Base-by-base conservation (phyloP, 2,113 vertebrate species). In the Nothoprocta perdicaria region DNA sequence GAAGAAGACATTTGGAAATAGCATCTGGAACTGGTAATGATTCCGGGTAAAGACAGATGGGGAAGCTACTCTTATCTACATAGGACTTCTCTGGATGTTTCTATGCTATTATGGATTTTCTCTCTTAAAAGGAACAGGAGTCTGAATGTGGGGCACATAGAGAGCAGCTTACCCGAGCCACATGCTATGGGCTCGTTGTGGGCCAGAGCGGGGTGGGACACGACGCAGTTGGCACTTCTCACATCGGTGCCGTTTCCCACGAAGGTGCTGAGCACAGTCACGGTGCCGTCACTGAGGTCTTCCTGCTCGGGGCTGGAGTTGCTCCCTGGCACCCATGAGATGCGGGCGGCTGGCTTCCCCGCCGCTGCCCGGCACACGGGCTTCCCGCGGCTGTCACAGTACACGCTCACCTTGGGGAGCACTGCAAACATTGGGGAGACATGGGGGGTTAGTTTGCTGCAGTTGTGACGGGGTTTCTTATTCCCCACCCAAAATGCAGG, bases 221-320 rank as follows among this genome's bases (percentile, higher is more conserved):
- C 22, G 14, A 43, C 2, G 31, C 95, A 97, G 40, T 57, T 85
- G 9, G 35, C 9, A 3, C n/a, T 23, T 27, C 17, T 71, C 23
- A 10, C 1, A 0, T 21, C 68, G 66, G 19, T 52, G 33, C 5
- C 35, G 5, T 13, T 1, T 1, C 35, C 26, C 15, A 16, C 24
- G 45, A 78, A 46, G 26, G 16, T 88, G 76, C 86, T 95, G 46
- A 58, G 35, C 9, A 93, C 61, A 18, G 95, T 95, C 87, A 93
- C 87, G 62, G 90, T 96, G 72, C 67, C 85, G 0, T 94, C 27
- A 11, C 23, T 4, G 0, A 89, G 79, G 14, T 3, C 6, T 84
- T 87, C n/a, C 17, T 48, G 14, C 19, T 8, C 8, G 7, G 6
- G 61, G 7, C 10, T 69, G 63, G 21, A 82, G 52, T 57, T 60